These are phyloP conservation scores for Trissolcus basalis DNA, from an alignment of 1,140 invertebrate genomes.

Conservation along the genomic window DNA sequence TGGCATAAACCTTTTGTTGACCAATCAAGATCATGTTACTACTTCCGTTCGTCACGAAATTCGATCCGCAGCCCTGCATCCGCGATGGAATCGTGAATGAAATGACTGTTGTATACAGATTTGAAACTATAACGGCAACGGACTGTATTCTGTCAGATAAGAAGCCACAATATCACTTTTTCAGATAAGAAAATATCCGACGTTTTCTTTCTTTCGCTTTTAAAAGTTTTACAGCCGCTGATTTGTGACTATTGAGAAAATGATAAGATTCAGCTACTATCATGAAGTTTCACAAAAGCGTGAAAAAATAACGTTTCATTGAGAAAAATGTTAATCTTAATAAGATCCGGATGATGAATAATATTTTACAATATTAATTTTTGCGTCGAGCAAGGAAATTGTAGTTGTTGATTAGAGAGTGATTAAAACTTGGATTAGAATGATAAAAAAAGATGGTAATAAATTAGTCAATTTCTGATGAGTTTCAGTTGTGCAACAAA, in stretches of 20 bases:
- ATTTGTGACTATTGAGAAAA: too few relatives aligned
- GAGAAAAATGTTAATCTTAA: too few relatives aligned
- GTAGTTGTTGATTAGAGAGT: too few relatives aligned
- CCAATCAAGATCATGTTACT: slow-evolving; percentile 26
- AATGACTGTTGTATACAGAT: not conserved
- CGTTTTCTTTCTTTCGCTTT: not conserved
- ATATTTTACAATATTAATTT: too few relatives aligned
- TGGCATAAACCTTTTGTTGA: slow-evolving; percentile 2
- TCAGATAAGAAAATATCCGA: slow-evolving; percentile 8
- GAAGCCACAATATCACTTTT: slow-evolving; percentile 1
- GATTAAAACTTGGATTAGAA: too few relatives aligned
- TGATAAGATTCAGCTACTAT: too few relatives aligned
- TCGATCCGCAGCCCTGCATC: slow-evolving; percentile 6
- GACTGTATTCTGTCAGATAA: slow-evolving; percentile 14
- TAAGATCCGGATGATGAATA: too few relatives aligned
- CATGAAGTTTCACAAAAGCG: too few relatives aligned
- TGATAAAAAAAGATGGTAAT: too few relatives aligned
- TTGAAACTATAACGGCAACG: too few relatives aligned
- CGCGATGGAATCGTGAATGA: not conserved
- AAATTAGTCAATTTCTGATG: not conserved
- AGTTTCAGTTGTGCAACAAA: not conserved
- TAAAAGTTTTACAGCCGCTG: slow-evolving; percentile 2
- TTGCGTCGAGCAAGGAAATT: too few relatives aligned
- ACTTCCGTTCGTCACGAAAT: slow-evolving; percentile 9
- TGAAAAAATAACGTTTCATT: too few relatives aligned